Evolutionary conservation across 2,888 invertebrate genomes (phyloP), one percentile per base, ranked within the genome.

Genomic region (Pseudococcus jackbeardsleyi): DNA sequence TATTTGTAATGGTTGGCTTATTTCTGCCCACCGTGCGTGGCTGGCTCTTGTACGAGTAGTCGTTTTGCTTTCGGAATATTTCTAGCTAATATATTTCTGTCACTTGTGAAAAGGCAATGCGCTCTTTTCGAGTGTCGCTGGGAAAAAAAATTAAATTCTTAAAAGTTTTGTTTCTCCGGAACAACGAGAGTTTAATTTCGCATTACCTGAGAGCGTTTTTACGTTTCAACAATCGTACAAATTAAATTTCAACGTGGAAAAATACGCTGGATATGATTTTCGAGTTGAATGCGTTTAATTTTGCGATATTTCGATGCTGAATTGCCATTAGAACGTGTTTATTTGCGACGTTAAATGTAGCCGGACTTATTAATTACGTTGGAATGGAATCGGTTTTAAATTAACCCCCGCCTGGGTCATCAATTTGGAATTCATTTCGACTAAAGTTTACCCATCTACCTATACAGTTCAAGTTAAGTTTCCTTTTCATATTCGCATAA

Each of bases 31-130:
- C 54, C 50, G 39, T 46, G 26, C 84, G 50, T 48, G 19, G 59
- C 17, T 54, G 15, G 17, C 7, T 11, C 26, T n/a, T n/a, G 26
- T 33, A 33, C n/a, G n/a, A n/a, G n/a, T 19, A 9, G 22, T 50
- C 84, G 42, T 46, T 84, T 50, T 50, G 22, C 48, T 50, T 84
- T 84, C 26, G 26, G 22, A 85, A 85, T 85, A 85, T 85, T 85
- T 85, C 33, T 48, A 85, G 15, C 85, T 54, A 85, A 85, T 85
- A 85, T 85, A 85, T 85, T 54, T 85, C 85, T 85, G 85, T 85
- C 85, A 85, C 85, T 85, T 85, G 8, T 26, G 26, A 33, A 33
- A 33, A 33, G 68, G 68, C 68, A 5, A 33, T 33, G 68, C 68
- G 22, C 6, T 33, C 26, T 33, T 33, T 3, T 50, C 50, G 50